These are phyloP conservation scores for Cacoxenus indagator DNA, from an alignment of 2,888 invertebrate genomes.

Conservation along the genomic window DNA sequence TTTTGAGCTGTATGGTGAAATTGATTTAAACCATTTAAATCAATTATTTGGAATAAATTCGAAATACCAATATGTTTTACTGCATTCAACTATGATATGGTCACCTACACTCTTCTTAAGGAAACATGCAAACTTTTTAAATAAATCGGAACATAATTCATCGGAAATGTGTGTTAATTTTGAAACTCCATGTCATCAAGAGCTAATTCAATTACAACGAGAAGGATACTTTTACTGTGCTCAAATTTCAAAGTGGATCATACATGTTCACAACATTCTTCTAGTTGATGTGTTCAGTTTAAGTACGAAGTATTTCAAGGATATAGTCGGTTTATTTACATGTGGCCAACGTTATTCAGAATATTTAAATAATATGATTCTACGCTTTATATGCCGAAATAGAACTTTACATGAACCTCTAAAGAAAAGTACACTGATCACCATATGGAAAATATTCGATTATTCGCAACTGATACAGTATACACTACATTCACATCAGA, in stretches of 20 bases:
- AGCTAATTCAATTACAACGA: constrained; percentile 74
- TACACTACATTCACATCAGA: constrained; percentile 78
- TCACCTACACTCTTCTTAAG: constrained; percentile 86
- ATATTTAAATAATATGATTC: constrained; percentile 75
- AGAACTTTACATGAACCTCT: constrained; percentile 81
- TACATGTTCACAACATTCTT: constrained; percentile 74
- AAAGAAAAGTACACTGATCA: constrained; percentile 80
- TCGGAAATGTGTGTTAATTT: constrained; percentile 34
- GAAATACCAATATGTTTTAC: constrained; percentile 84
- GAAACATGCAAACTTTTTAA: constrained; percentile 75
- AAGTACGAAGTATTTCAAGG: constrained; percentile 74
- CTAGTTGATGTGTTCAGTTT: constrained; percentile 71
- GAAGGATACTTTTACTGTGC: constrained; percentile 42
- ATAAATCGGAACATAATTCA: constrained; percentile 71
- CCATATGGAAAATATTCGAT: constrained; percentile 85
- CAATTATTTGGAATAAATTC: constrained; percentile 81
- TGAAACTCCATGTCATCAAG: constrained; percentile 36
- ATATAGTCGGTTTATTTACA: constrained; percentile 52
- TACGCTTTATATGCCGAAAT: constrained; percentile 78
- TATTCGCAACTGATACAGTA: constrained; percentile 83
- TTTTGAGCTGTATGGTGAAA: constrained; percentile 80
- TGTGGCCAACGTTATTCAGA: constrained; percentile 80
- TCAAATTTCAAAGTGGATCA: constrained; percentile 75
- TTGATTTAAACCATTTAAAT: constrained; percentile 83
- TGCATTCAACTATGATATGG: constrained; percentile 88